Evolutionary conservation across 2,888 invertebrate species (phyloP).

Genomic region (Tipula helvola): DNA sequence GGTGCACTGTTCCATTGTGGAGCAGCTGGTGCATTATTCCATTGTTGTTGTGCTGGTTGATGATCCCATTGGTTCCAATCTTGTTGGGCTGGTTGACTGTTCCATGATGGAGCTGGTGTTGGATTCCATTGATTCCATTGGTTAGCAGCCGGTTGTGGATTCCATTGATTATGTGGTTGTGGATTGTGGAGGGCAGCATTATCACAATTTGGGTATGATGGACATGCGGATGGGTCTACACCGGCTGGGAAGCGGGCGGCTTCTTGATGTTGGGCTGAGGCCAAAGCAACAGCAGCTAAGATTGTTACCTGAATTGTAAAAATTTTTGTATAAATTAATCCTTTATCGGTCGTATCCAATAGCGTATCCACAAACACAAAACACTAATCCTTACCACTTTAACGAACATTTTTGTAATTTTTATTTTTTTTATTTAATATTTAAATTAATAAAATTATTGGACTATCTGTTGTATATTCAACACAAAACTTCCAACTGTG

Average conservation of each 20-base stretch:
- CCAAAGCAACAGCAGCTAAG: constrained; percentile 23
- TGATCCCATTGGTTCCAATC: constrained; percentile 19
- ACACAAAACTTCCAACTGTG: constrained; percentile 32
- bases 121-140: constrained; percentile 26
- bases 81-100: constrained; percentile 17
- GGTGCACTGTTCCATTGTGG: constrained; percentile 21
- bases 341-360: not conserved
- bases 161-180: constrained; percentile 26
- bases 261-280: constrained; percentile 30
- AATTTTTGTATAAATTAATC: not conserved
- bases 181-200: constrained; percentile 35
- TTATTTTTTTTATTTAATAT: constrained; percentile 7
- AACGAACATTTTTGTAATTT: constrained; percentile 30
- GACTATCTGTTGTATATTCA: constrained; percentile 31
- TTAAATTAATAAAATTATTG: constrained; percentile 19
- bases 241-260: constrained; percentile 38
- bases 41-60: constrained; percentile 17
- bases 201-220: constrained; percentile 40
- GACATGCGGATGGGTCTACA: constrained; percentile 38
- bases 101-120: constrained; percentile 18
- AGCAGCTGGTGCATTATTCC: constrained; percentile 20
- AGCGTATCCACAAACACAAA: not conserved
- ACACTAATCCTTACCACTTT: constrained; percentile 31
- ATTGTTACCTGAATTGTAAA: constrained; percentile 5
- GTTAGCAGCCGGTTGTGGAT: constrained; percentile 17